These are phyloP conservation scores for Pantherophis guttatus DNA, from an alignment of 2,113 vertebrate species.

Conservation along the genomic window DNA sequence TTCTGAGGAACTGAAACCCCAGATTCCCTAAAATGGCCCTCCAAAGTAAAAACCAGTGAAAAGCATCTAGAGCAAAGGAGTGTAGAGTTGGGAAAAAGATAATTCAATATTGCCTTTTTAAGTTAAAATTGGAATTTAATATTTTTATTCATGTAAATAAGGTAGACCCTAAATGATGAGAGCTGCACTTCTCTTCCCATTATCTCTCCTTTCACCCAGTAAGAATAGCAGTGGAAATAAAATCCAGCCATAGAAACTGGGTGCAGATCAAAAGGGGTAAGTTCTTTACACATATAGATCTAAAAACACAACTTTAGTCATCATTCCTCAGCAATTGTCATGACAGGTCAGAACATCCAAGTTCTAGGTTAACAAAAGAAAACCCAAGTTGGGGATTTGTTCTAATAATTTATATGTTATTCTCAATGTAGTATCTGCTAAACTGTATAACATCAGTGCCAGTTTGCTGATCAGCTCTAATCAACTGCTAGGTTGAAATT, in stretches of 20 bases:
- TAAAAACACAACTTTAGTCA: neutral
- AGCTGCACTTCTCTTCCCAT: neutral
- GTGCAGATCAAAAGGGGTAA: neutral
- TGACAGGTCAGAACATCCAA: neutral
- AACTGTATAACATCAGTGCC: neutral
- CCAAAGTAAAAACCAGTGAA: no score
- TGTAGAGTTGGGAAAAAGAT: neutral
- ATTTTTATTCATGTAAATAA: neutral
- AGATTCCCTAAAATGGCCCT: no score
- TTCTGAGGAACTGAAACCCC: no score
- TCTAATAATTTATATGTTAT: neutral
- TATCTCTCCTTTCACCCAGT: neutral
- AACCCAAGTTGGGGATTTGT: neutral
- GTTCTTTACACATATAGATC: neutral
- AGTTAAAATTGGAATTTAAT: neutral
- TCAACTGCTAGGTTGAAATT: neutral
- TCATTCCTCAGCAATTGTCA: neutral
- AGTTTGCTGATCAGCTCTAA: neutral
- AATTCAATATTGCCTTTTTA: neutral
- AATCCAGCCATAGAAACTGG: neutral
- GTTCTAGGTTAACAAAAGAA: neutral
- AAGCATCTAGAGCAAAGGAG: no score
- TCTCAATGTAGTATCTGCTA: neutral
- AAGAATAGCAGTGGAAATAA: neutral
- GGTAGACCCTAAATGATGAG: neutral